Evolutionary conservation across 2,888 invertebrate species (phyloP).

Genomic region (Panopea generosa): DNA sequence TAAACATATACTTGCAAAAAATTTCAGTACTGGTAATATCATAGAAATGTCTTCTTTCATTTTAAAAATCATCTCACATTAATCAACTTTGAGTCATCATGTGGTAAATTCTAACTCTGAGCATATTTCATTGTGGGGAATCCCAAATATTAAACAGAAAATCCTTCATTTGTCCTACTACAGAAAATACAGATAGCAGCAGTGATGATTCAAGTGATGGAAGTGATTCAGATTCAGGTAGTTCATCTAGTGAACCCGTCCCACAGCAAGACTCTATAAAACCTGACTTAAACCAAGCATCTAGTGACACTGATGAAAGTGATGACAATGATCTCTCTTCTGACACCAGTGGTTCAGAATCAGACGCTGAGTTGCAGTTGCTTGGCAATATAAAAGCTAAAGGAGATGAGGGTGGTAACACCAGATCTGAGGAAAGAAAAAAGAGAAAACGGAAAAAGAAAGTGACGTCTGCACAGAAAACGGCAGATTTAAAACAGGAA

Average conservation of each 20-base stretch:
- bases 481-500: constrained; percentile 71
- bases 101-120: too few relatives aligned
- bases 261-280: constrained; percentile 11
- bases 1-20: too few relatives aligned
- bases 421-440: constrained; percentile 67
- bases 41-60: too few relatives aligned
- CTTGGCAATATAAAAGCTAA: constrained; percentile 72
- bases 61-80: too few relatives aligned
- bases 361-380: constrained; percentile 64
- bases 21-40: too few relatives aligned
- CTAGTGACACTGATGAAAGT: constrained; percentile 25
- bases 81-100: too few relatives aligned
- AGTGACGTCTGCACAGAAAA: constrained; percentile 51
- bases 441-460: constrained; percentile 76
- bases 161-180: too few relatives aligned
- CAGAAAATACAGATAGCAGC: too few relatives aligned
- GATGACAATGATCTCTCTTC: neutral
- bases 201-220: neutral
- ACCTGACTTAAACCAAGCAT: constrained; percentile 2
- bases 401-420: constrained; percentile 29
- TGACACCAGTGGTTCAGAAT: constrained; percentile 18
- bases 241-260: constrained; percentile 19
- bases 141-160: too few relatives aligned
- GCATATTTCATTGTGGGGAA: too few relatives aligned
- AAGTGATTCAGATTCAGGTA: constrained; percentile 22